phyloP scores from a whole-genome alignment of 2,888 invertebrate genomes.

The Halictus quadricinctus region DNA sequence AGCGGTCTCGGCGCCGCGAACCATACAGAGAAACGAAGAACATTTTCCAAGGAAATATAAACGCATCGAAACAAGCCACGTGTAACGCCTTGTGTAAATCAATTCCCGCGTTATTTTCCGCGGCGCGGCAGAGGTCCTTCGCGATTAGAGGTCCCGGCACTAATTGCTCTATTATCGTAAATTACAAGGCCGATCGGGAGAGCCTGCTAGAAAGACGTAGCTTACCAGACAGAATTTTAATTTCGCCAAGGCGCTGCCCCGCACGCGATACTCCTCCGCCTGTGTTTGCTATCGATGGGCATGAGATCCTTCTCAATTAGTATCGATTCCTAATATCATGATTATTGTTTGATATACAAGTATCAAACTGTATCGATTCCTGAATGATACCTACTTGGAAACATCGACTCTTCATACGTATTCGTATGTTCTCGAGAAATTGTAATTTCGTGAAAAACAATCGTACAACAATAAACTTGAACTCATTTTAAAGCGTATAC shows the following conservation, averaged over 20 bases:
- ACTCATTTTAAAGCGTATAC: too few species aligned
- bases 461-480: not conserved
- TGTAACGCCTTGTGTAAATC: slow-evolving; percentile 35
- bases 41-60: slow-evolving; percentile 5
- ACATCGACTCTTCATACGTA: not conserved
- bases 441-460: not conserved
- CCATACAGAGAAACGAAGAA: slow-evolving; percentile 2
- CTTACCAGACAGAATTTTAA: slow-evolving; percentile 23
- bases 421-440: not conserved
- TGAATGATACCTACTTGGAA: not conserved
- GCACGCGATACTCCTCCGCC: not conserved
- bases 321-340: not conserved
- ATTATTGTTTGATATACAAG: not conserved
- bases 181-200: slow-evolving; percentile 30
- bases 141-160: slow-evolving; percentile 33
- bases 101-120: slow-evolving; percentile 33
- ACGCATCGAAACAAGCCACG: not conserved
- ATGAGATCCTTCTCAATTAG: not conserved
- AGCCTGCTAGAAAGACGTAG: slow-evolving; percentile 14
- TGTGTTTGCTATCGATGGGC: not conserved
- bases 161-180: slow-evolving; percentile 49
- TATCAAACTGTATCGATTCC: not conserved
- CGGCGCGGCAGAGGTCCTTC: not conserved
- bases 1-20: not conserved
- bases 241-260: slow-evolving; percentile 14